Evolutionary conservation across 1,140 invertebrate genomes (phyloP), one percentile per base, ranked within the genome.

Genomic region (Pseudomyrmex concolor): DNA sequence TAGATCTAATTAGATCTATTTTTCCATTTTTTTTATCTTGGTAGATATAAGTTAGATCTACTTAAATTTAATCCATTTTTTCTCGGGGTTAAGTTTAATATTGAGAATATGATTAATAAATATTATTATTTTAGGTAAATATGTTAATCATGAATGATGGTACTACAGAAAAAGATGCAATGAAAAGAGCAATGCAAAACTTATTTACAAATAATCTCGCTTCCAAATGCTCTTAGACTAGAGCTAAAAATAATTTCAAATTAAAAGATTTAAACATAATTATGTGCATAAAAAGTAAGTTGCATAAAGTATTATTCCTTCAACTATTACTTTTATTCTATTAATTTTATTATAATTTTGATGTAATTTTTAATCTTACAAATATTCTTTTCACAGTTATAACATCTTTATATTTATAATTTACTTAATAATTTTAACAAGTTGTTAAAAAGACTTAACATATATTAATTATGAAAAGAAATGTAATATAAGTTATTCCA

Each of bases 221-320:
- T 60, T 60, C 59, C 19, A 60, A 60, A 12, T 60, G 59, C 59
- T 60, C 19, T 60, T 60, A 1, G 19, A 60, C 2, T 13, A 19
- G 10, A 60, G 22, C 9, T 1, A 62, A 62, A 15, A 62, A 63
- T 15, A 63, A 63, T 63, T 63, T 63, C n/a, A 63, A 43, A 43
- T 62, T 25, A 62, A 62, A 62, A 62, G 59, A 60, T 22, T 60
- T 60, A 13, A 60, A 60, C 10, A 25, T 62, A 0, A 34, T 62
- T 62, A 62, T 34, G 2, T 34, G 60, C 22, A 62, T 62, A 1
- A 63, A 63, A 43, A 34, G 19, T 59, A n/a, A 7, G 54, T 57
- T 59, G 57, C 10, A 59, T 13, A 59, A 9, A 59, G 22, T 59
- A 59, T 22, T 10, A 22, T 22, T 59, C 19, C 7, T 22, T 22